Percentiles rank a stretch among this genome's conserved stretches.
Conservation (phyloP, 2,113 vertebrate species). For the Anolis sagrei region DNA sequence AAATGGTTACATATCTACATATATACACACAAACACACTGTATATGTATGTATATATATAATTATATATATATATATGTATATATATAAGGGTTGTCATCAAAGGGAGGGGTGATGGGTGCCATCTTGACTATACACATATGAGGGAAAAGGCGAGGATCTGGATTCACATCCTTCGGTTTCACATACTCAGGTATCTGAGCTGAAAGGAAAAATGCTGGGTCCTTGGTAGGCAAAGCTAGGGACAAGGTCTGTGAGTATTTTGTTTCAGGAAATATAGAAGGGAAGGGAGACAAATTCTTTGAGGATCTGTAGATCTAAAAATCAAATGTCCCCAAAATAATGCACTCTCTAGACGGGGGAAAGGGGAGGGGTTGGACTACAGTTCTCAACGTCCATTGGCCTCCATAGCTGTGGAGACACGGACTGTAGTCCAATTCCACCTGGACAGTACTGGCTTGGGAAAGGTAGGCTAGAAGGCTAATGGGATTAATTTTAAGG, state of each 20-base stretch:
- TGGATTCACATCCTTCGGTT: not conserved
- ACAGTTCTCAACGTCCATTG: not conserved
- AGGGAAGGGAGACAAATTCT: not conserved
- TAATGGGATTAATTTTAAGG: not conserved
- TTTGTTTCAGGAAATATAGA: not conserved
- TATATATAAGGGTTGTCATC: conserved; percentile 7
- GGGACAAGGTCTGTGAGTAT: not conserved
- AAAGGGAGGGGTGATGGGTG: not conserved
- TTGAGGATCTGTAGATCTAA: not conserved
- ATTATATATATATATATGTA: not conserved
- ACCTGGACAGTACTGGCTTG: not conserved
- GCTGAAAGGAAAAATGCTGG: not conserved
- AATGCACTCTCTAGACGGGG: not conserved
- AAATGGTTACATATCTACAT: conserved; percentile 40
- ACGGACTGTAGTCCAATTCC: not conserved
- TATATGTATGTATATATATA: not conserved
- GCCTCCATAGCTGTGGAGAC: not conserved
- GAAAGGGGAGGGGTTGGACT: too few relatives aligned
- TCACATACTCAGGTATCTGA: not conserved
- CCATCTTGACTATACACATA: not conserved
- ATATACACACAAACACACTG: conserved; percentile 27
- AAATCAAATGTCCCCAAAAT: not conserved
- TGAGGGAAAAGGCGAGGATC: not conserved
- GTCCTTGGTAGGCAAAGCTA: not conserved
- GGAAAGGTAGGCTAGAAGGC: not conserved